Percentiles rank a stretch among this genome's conserved stretches.
Evolutionary conservation across 2,888 invertebrate genomes (phyloP).

Genomic region (Malthinus seriepunctatus): DNA sequence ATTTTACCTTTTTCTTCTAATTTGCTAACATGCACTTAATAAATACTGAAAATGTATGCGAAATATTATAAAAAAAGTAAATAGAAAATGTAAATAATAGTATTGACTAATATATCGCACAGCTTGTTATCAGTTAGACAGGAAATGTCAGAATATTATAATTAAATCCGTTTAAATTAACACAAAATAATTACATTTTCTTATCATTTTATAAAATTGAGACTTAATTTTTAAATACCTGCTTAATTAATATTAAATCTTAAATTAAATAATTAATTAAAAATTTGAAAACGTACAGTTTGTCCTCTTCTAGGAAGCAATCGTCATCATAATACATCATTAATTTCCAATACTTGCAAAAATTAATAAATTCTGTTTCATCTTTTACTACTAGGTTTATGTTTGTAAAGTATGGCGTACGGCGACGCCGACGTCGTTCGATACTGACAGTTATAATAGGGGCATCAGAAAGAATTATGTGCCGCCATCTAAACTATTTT

Average conservation of each 20-base stretch:
- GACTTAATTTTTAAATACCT: neutral
- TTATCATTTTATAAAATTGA: neutral
- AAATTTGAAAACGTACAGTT: conserved; percentile 59
- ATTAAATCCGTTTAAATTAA: neutral
- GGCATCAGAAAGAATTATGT: neutral
- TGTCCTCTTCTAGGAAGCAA: conserved; percentile 83
- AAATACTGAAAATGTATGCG: neutral
- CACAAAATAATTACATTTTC: neutral
- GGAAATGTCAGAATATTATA: no score
- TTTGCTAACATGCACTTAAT: conserved; percentile 9
- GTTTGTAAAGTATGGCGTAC: neutral
- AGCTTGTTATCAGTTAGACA: no score
- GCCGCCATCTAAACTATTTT: neutral
- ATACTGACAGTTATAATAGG: conserved; percentile 3
- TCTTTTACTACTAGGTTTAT: neutral
- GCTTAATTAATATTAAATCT: neutral
- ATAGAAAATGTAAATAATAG: neutral
- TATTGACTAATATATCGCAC: neutral
- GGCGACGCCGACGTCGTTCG: conserved; percentile 3
- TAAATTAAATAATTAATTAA: neutral
- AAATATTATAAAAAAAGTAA: neutral
- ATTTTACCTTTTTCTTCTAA: conserved; percentile 6
- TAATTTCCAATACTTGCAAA: conserved; percentile 18
- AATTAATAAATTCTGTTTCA: neutral
- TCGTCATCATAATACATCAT: conserved; percentile 82